Evolutionary conservation across 1,140 invertebrate species (phyloP), one percentile per base, ranked within the genome.

Genomic region (Thaumatotibia leucotreta): DNA sequence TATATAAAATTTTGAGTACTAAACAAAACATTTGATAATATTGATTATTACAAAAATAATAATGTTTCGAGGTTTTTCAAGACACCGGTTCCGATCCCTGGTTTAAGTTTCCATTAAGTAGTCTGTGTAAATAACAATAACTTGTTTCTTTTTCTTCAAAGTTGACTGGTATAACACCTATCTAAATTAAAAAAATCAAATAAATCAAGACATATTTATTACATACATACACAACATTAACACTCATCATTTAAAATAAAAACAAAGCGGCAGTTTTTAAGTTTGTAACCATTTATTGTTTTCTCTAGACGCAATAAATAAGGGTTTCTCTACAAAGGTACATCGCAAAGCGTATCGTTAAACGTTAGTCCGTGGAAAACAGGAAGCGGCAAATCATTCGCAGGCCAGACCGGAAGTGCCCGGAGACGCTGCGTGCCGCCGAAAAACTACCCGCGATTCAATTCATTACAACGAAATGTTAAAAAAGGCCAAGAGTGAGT

Each of bases 301-400:
- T 68, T 67, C 67, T 64, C 50, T 50, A 74, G 69, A 74, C 67
- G 62, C 33, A 45, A 70, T 76, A 76, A 76, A 76, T 76, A 76
- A 76, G 67, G 69, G 69, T 22, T 35, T 58, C 23, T 49, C 6
- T 23, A 66, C 64, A 58, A 66, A 66, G 64, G 31, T 29, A 31
- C 27, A 24, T 22, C 67, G 72, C 54, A 76, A 74, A 69, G 70
- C 58, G 72, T 76, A 73, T 75, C 72, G 71, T 73, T 76, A 74
- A 72, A 70, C 69, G 61, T 29, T 58, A 27, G 64, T 29, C 29
- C 68, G 70, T 69, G 66, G 61, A 70, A 74, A 81, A 77, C 75
- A 76, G 84, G 84, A 86, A 83, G 79, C 74, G 74, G 77, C 74
- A 77, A 81, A 84, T 86, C 80, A 83, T 86, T 83, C 79, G 73